phyloP scores from a whole-genome alignment of 2,797 vertebrate genomes.

The Intellagama lesueurii region DNA sequence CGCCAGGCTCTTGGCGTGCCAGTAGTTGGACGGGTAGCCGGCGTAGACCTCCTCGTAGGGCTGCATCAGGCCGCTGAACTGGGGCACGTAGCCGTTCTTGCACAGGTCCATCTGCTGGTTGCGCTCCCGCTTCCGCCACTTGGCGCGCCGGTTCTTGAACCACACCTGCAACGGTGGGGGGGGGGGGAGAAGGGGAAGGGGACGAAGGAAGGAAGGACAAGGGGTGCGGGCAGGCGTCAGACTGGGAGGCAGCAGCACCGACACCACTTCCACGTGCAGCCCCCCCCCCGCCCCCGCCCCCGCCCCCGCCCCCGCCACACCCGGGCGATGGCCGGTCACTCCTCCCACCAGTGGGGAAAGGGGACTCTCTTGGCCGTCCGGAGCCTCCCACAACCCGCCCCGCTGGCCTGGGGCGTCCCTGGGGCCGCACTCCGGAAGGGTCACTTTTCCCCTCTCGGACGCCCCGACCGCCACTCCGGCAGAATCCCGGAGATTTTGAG shows the following conservation, averaged over 20 bases:
- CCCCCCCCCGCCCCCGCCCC: fast-evolving
- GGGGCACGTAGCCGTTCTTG: slow-evolving; percentile 97
- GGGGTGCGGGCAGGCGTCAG: too few species aligned
- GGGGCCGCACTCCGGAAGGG: too few species aligned
- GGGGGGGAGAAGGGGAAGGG: not conserved
- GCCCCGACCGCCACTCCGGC: too few species aligned
- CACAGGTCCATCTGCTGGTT: slow-evolving; percentile 99
- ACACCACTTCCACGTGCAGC: not conserved
- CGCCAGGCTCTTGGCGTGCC: slow-evolving; percentile 95
- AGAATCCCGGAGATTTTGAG: not conserved
- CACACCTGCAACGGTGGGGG: slow-evolving; percentile 85
- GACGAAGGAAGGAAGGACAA: not conserved
- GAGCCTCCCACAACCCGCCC: too few species aligned
- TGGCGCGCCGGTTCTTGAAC: slow-evolving; percentile 98
- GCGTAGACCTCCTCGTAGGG: slow-evolving; percentile 98
- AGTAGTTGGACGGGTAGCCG: slow-evolving; percentile 98
- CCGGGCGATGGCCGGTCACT: too few species aligned
- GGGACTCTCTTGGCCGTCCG: too few species aligned
- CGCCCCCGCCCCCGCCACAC: not conserved
- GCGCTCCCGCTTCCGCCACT: slow-evolving; percentile 97
- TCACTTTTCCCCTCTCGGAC: too few species aligned
- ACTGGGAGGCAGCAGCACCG: not conserved
- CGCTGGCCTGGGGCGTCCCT: too few species aligned
- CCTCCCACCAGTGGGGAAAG: too few species aligned
- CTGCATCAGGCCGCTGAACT: slow-evolving; percentile 97